Conservation (phyloP, 2,797 vertebrate genomes). For the Hoplostethus mediterraneus region DNA sequence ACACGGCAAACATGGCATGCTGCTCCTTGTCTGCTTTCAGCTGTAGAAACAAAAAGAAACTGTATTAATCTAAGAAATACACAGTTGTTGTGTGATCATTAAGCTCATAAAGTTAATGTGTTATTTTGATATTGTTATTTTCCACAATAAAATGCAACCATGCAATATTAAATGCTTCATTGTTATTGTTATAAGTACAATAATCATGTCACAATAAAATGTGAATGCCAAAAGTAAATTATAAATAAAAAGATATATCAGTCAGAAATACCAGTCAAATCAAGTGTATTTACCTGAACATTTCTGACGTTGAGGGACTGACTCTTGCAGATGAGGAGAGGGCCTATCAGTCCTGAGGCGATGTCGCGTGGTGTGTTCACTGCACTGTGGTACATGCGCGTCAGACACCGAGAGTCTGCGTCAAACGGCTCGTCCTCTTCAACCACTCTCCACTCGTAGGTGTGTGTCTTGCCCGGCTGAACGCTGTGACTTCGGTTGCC, state of each 20-base stretch:
- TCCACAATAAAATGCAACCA: no score
- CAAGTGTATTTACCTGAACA: conserved; percentile 86
- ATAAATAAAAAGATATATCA: no score
- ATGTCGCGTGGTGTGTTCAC: conserved; percentile 91
- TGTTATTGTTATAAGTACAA: no score
- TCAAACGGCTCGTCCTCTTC: conserved; percentile 90
- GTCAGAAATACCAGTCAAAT: no score
- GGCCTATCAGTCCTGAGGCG: conserved; percentile 94
- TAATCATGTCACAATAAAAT: no score
- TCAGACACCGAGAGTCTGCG: conserved; percentile 91
- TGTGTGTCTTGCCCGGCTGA: conserved; percentile 89
- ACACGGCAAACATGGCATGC: conserved; percentile 90
- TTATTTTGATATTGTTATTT: background rate
- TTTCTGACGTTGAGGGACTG: conserved; percentile 91
- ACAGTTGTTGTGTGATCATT: no score
- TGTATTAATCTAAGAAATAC: background rate
- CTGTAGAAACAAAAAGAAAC: conserved; percentile 72
- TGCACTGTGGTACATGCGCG: conserved; percentile 94
- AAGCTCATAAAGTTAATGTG: background rate
- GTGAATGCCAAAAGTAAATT: no score
- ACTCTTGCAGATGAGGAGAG: conserved; percentile 95
- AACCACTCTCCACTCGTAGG: conserved; percentile 90
- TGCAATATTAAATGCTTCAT: no score
- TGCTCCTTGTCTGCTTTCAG: conserved; percentile 93
- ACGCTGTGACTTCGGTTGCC: conserved; percentile 88